A percentile compares a stretch with the other conserved stretches of the same genome.
phyloP scores from a whole-genome alignment of 2,113 vertebrate genomes.

The Neodontobutis hainanensis region DNA sequence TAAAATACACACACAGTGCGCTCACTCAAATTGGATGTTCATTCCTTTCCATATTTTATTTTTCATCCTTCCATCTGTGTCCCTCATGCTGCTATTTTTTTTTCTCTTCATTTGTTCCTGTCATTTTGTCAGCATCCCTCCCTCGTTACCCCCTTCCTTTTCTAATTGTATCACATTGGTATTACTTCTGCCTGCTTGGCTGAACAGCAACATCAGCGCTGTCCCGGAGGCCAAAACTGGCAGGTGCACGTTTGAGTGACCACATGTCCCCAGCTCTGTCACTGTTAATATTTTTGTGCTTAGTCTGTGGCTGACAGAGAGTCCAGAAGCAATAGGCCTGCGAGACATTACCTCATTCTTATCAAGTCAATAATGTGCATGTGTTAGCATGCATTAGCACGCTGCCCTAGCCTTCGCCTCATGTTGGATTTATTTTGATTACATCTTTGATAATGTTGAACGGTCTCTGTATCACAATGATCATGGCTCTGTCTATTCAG shows the following conservation, averaged over 20 bases:
- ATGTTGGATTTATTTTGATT: constrained; percentile 8
- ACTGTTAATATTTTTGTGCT: neutral
- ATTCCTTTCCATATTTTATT: neutral
- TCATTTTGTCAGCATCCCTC: neutral
- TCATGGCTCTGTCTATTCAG: constrained; percentile 1
- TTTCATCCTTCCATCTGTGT: neutral
- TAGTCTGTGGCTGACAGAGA: neutral
- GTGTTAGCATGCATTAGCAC: constrained; percentile 4
- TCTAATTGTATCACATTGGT: constrained; percentile 40
- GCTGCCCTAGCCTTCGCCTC: neutral
- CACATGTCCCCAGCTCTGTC: constrained; percentile 11
- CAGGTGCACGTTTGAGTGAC: constrained; percentile 25
- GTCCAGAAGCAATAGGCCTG: neutral
- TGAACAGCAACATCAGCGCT: constrained; percentile 8
- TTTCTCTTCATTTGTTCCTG: constrained; percentile 15
- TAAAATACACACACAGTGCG: neutral
- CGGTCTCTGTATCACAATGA: neutral
- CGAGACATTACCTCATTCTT: neutral
- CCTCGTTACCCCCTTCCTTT: neutral
- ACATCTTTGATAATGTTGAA: neutral
- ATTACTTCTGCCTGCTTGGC: constrained; percentile 33
- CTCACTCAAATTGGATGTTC: neutral
- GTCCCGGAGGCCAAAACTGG: constrained; percentile 26
- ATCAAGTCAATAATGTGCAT: constrained; percentile 15
- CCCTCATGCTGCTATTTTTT: constrained; percentile 8